phyloP scores from a whole-genome alignment of 2,888 invertebrate species.

The Cephus pulcher region DNA sequence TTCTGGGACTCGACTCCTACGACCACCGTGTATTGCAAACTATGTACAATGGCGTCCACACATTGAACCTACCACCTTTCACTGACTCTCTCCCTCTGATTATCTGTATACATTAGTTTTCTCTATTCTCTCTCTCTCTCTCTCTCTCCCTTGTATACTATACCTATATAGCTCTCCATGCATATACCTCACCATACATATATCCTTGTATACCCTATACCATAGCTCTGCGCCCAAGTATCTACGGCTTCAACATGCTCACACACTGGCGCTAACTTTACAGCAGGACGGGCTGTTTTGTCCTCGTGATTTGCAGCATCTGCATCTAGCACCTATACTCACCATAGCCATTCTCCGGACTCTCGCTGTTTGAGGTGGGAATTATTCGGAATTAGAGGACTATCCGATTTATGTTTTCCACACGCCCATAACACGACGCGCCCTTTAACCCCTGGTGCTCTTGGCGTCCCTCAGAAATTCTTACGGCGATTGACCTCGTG shows the following conservation, averaged over 20 bases:
- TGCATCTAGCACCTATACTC: slow-evolving; percentile 55
- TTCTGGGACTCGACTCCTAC: slow-evolving; percentile 19
- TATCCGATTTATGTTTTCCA: slow-evolving; percentile 44
- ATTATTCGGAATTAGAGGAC: slow-evolving; percentile 52
- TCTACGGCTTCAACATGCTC: slow-evolving; percentile 8
- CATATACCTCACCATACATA: neutral
- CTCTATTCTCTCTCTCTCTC: neutral
- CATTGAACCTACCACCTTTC: neutral
- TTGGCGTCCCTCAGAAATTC: neutral
- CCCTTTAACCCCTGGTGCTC: neutral
- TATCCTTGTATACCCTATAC: no score
- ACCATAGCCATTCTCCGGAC: slow-evolving; percentile 24
- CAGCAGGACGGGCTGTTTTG: slow-evolving; percentile 58
- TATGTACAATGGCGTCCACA: neutral
- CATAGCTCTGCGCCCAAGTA: neutral
- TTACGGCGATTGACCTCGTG: neutral
- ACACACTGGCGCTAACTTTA: slow-evolving; percentile 48
- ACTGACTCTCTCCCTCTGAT: neutral
- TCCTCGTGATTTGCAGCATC: slow-evolving; percentile 63
- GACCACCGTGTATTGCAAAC: slow-evolving; percentile 6
- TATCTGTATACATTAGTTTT: no score
- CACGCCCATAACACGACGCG: neutral
- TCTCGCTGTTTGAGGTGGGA: slow-evolving; percentile 38
- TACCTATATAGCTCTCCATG: neutral
- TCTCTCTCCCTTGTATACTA: neutral